phyloP scores from a whole-genome alignment of 2,113 vertebrate genomes.

The Alouatta palliata region DNA sequence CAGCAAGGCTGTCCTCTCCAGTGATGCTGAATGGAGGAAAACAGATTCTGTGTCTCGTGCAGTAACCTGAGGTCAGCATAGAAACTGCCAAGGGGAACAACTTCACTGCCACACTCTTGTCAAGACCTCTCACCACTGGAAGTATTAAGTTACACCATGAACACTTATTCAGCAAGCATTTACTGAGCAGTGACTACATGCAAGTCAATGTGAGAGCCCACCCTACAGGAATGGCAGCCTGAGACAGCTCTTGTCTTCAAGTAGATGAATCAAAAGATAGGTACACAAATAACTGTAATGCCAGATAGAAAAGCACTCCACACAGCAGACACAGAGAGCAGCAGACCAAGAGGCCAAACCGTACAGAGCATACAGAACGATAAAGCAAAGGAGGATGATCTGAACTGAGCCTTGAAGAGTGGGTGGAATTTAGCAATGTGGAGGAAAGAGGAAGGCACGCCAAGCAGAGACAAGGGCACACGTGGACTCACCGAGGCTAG shows the following conservation, averaged over 20 bases:
- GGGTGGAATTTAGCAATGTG: rapidly evolving
- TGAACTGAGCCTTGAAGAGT: background rate
- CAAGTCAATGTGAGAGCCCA: background rate
- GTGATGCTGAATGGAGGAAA: background rate
- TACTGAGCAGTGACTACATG: background rate
- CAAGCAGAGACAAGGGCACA: background rate
- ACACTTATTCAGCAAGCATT: background rate
- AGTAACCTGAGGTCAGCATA: background rate
- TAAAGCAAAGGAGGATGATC: background rate
- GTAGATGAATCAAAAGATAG: background rate
- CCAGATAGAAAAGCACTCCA: background rate
- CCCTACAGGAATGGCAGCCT: background rate
- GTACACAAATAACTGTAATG: background rate
- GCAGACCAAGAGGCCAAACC: background rate
- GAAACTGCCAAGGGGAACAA: background rate
- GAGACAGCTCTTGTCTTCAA: background rate
- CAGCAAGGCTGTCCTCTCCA: background rate
- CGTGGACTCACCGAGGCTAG: background rate
- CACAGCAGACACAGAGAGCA: background rate
- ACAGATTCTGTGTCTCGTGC: rapidly evolving
- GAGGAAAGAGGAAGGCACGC: background rate
- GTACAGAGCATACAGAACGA: rapidly evolving
- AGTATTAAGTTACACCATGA: rapidly evolving
- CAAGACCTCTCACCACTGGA: background rate
- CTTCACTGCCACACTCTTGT: too few relatives aligned